These are phyloP conservation scores for Incurvaria masculella DNA, from an alignment of 2,888 invertebrate genomes.

Conservation along the genomic window DNA sequence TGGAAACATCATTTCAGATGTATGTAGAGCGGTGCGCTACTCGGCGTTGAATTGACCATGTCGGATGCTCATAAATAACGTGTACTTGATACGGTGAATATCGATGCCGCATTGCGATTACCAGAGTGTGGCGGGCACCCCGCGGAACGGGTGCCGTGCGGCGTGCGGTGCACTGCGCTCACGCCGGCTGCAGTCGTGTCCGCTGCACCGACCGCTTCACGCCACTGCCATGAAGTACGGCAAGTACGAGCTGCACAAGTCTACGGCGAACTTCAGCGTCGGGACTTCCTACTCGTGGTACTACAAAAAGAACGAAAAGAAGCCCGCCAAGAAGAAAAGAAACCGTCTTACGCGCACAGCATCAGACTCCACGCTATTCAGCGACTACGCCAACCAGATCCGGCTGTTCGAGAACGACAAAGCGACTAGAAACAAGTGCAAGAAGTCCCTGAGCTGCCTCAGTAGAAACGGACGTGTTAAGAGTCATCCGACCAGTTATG, in stretches of 20 bases:
- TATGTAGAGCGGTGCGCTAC: background rate
- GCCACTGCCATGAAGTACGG: constrained; percentile 46
- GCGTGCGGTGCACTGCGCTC: constrained; percentile 17
- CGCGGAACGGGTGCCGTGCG: background rate
- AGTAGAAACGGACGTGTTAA: constrained; percentile 37
- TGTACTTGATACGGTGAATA: background rate
- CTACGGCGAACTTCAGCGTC: constrained; percentile 42
- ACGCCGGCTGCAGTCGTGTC: constrained; percentile 6
- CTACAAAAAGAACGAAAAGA: constrained; percentile 42
- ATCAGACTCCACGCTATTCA: constrained; percentile 52
- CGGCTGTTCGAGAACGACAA: constrained; percentile 42
- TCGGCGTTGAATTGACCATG: background rate
- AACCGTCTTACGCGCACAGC: constrained; percentile 31
- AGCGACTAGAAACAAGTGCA: constrained; percentile 33
- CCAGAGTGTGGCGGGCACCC: background rate
- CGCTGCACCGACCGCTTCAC: constrained; percentile 25
- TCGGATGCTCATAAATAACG: background rate
- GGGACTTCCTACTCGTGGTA: constrained; percentile 54
- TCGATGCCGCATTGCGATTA: background rate
- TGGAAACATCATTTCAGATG: background rate
- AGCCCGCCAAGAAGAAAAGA: constrained; percentile 31
- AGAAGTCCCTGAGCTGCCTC: constrained; percentile 41
- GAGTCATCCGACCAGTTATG: constrained; percentile 30
- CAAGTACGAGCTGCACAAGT: constrained; percentile 52
- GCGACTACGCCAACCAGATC: constrained; percentile 51